phyloP scores from a whole-genome alignment of 2,113 vertebrate species.

The western clawed frog (Xenopus tropicalis) region DNA sequence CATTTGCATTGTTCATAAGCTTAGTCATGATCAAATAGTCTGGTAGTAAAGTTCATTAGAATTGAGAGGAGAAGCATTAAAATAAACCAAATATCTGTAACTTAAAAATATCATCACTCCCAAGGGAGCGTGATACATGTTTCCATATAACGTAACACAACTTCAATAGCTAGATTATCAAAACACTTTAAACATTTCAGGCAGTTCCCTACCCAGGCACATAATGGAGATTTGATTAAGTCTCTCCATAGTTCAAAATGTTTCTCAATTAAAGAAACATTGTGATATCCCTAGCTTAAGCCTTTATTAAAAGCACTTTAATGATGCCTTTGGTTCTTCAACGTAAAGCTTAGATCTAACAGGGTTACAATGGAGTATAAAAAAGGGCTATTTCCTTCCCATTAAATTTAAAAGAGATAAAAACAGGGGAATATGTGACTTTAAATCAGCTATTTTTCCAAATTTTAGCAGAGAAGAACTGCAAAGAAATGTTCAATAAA shows the following conservation, averaged over 20 bases:
- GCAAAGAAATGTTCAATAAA: no score
- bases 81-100: conserved; percentile 67
- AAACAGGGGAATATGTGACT: not conserved
- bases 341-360: not conserved
- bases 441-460: not conserved
- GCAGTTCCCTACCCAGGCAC: conserved; percentile 52
- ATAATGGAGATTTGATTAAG: conserved; percentile 57
- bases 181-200: conserved; percentile 58
- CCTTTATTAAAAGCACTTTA: conserved; percentile 56
- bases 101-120: conserved; percentile 49
- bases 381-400: not conserved
- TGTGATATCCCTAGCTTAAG: conserved; percentile 51
- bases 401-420: not conserved
- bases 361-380: not conserved
- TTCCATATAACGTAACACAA: conserved; percentile 59
- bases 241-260: conserved; percentile 51
- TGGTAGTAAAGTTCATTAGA: conserved; percentile 94
- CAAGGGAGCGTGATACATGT: conserved; percentile 58
- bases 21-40: conserved; percentile 95
- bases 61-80: conserved; percentile 75
- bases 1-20: conserved; percentile 97
- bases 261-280: conserved; percentile 57
- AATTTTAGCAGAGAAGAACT: not conserved
- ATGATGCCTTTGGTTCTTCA: conserved; percentile 48
- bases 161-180: conserved; percentile 53